phyloP scores from a whole-genome alignment of 2,797 vertebrate genomes.

The Lemur catta region DNA sequence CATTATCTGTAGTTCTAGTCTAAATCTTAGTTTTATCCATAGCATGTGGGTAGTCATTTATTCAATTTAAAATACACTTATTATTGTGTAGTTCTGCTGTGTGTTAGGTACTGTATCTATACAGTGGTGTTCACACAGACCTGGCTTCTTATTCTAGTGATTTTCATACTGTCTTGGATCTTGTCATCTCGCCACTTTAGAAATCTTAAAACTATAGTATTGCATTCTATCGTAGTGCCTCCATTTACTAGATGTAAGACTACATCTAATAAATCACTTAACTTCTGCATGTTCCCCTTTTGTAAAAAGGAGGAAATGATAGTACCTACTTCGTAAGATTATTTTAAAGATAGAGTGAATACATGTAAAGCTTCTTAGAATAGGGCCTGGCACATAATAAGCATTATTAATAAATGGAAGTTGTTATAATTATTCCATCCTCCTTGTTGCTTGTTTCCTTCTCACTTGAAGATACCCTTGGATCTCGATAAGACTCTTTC shows the following conservation, averaged over 20 bases:
- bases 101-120: background rate
- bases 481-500: background rate
- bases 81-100: background rate
- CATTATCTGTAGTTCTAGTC: background rate
- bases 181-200: background rate
- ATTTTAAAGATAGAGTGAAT: background rate
- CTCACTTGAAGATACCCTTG: background rate
- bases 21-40: background rate
- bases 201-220: background rate
- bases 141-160: background rate
- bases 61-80: constrained; percentile 11
- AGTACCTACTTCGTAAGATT: background rate
- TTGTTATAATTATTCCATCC: background rate
- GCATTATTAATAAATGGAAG: background rate
- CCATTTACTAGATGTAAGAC: background rate
- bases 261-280: background rate
- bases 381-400: background rate
- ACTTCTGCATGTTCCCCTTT: constrained; percentile 10
- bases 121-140: background rate
- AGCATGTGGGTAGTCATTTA: background rate
- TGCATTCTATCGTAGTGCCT: background rate
- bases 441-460: background rate
- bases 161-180: background rate
- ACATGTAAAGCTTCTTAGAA: background rate
- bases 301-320: constrained; percentile 19